Percentiles rank a stretch among this genome's conserved stretches.
Evolutionary conservation across 2,888 invertebrate species (phyloP).

Genomic region (Pogonocherus hispidulus): DNA sequence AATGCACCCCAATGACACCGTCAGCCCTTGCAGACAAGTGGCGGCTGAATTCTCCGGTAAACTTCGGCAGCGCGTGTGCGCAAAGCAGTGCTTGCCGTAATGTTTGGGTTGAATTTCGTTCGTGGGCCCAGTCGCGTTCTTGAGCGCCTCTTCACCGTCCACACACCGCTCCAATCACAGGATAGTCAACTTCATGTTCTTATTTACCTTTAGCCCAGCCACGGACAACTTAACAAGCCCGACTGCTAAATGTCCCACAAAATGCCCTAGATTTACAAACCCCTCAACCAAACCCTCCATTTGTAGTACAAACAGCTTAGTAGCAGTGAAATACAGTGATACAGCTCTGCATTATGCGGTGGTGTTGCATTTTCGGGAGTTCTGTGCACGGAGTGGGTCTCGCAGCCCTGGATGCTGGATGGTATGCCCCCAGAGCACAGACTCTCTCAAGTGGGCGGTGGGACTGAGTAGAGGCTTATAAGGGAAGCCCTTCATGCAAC

Average conservation of each 20-base stretch:
- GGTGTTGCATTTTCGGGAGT: constrained; percentile 29
- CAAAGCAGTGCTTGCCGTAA: constrained; percentile 12
- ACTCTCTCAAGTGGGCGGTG: constrained; percentile 39
- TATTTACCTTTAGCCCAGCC: constrained; percentile 4
- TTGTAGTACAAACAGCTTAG: constrained; percentile 23
- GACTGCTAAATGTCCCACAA: background rate
- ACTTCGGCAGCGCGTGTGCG: constrained; percentile 29
- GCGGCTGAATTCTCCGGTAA: constrained; percentile 14
- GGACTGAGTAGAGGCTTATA: constrained; percentile 33
- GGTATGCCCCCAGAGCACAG: constrained; percentile 23
- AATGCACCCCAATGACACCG: constrained; percentile 14
- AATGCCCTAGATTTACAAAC: background rate
- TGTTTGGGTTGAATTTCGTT: constrained; percentile 25
- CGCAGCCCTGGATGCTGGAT: background rate
- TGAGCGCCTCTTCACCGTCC: constrained; percentile 32
- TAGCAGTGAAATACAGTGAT: constrained; percentile 35
- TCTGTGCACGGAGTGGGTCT: constrained; percentile 11
- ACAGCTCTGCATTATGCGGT: constrained; percentile 33
- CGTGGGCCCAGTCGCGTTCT: constrained; percentile 35
- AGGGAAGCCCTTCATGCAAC: background rate
- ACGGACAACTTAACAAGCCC: background rate
- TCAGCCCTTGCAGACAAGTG: constrained; percentile 10
- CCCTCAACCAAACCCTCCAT: background rate
- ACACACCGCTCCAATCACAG: constrained; percentile 22
- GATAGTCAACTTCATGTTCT: constrained; percentile 18